Evolutionary conservation across 30 jellyfish, hydroid and myxozoan species (phyloP), one percentile per base, ranked within the genome.

Genomic region (Morbakka virulenta): DNA sequence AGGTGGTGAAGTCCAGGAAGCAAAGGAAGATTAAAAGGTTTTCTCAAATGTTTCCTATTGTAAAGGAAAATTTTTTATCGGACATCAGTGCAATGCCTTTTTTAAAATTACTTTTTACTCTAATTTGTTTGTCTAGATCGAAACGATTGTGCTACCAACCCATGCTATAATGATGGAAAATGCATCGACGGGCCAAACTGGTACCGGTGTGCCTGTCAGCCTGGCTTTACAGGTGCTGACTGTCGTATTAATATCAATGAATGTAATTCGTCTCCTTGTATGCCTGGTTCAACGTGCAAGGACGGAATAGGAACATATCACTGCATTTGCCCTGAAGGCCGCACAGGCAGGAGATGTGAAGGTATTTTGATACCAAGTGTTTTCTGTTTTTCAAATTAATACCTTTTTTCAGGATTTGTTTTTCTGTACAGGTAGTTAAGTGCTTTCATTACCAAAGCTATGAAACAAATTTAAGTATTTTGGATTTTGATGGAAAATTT

Each of bases 251-350:
- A 85, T 82, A 85, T 85, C 24, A 36, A 85, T 51, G 95, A 85
- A 61, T 85, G 95, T 47, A 85, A 79, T 65, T 75, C 86, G 64
- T 75, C 89, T 12, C 90, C 90, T 1, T 85, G 95, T 50, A 63
- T 35, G 4, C 63, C 81, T 11, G 90, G 85, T 35, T 89, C 95
- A 17, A 77, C 68, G 51, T 85, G 95, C 50, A 29, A 52, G 1
- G 95, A 85, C 70, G 90, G 83, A 23, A 67, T 85, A 12, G 82
- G 72, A 23, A 51, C 50, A 28, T 88, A 80, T 52, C 67, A 57
- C 20, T 88, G 97, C 53, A 69, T 80, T 0, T 88, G 97, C 50
- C 97, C 97, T 0, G 89, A 79, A 30, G 95, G 97, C 36, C 68
- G 91, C 25, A 64, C 87, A 0, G 97, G 97, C 24, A 64, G 69